phyloP scores from a whole-genome alignment of 53 echinoderm and acorn worm genomes.

The Crossaster papposus region DNA sequence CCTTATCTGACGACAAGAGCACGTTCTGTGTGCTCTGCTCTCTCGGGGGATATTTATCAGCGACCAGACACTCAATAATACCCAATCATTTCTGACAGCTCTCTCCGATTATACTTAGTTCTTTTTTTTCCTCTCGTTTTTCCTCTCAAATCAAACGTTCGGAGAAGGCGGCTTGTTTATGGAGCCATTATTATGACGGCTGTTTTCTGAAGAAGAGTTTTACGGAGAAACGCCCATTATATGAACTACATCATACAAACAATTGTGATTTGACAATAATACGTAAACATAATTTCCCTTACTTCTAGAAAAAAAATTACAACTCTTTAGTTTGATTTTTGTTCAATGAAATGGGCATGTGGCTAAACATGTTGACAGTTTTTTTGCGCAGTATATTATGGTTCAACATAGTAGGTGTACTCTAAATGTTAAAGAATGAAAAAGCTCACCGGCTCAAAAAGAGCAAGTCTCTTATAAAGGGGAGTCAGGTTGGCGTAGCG shows the following conservation, averaged over 20 bases:
- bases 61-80: not conserved
- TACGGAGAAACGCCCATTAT: not conserved
- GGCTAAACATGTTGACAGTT: too few relatives aligned
- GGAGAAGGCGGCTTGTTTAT: not conserved
- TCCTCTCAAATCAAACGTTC: not conserved
- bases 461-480: too few relatives aligned
- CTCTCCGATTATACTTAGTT: conserved; percentile 4
- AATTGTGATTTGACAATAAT: too few relatives aligned
- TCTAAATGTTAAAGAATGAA: too few relatives aligned
- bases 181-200: conserved; percentile 1
- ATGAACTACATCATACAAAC: not conserved
- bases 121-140: not conserved
- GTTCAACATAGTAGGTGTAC: too few relatives aligned
- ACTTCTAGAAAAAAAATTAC: too few relatives aligned
- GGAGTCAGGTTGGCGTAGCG: too few relatives aligned
- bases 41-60: conserved; percentile 15
- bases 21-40: conserved; percentile 24
- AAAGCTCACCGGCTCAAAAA: too few relatives aligned
- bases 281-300: too few relatives aligned
- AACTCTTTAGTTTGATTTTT: too few relatives aligned
- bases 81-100: conserved; percentile 18
- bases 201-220: conserved; percentile 6
- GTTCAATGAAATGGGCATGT: too few relatives aligned
- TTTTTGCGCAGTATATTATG: too few relatives aligned
- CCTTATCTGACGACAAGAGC: not conserved